phyloP scores from a whole-genome alignment of 2,113 vertebrate species.

The Zingel zingel region DNA sequence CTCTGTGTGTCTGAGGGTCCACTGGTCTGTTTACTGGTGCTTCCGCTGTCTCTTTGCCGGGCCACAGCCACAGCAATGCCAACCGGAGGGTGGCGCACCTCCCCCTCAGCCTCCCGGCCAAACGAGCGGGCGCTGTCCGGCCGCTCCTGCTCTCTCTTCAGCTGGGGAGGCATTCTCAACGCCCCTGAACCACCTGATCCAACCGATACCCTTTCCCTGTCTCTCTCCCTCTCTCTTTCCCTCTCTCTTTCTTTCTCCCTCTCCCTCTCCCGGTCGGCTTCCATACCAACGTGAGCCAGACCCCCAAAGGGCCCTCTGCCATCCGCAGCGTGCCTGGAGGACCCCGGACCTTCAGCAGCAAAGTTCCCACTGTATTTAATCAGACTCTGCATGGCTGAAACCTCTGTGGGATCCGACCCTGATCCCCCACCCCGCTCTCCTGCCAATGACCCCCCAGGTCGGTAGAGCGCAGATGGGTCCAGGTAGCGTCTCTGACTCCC shows the following conservation, averaged over 20 bases:
- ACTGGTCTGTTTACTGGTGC: constrained; percentile 83
- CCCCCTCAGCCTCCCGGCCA: constrained; percentile 91
- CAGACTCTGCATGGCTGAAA: constrained; percentile 97
- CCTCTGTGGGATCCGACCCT: constrained; percentile 80
- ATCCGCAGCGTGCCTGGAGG: constrained; percentile 84
- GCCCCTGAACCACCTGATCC: constrained; percentile 34
- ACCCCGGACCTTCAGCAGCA: constrained; percentile 83
- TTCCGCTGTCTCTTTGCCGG: constrained; percentile 92
- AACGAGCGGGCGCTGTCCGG: constrained; percentile 94
- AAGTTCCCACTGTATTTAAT: constrained; percentile 98
- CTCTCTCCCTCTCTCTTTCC: constrained; percentile 45
- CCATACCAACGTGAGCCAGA: constrained; percentile 89
- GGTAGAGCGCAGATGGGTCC: constrained; percentile 83
- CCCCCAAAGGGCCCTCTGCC: constrained; percentile 93
- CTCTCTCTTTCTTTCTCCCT: constrained; percentile 30
- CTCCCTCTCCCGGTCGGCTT: constrained; percentile 62
- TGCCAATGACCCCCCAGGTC: constrained; percentile 69
- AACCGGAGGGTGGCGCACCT: constrained; percentile 95
- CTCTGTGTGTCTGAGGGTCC: constrained; percentile 88
- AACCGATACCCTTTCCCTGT: constrained; percentile 42
- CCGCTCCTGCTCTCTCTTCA: constrained; percentile 94
- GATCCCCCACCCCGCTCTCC: constrained; percentile 63
- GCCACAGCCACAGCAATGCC: constrained; percentile 97
- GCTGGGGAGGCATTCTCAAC: constrained; percentile 77
- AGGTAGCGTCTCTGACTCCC: constrained; percentile 90